Evolutionary conservation across 2,113 vertebrate species (phyloP).

Genomic region (Rousettus leschenaultii): DNA sequence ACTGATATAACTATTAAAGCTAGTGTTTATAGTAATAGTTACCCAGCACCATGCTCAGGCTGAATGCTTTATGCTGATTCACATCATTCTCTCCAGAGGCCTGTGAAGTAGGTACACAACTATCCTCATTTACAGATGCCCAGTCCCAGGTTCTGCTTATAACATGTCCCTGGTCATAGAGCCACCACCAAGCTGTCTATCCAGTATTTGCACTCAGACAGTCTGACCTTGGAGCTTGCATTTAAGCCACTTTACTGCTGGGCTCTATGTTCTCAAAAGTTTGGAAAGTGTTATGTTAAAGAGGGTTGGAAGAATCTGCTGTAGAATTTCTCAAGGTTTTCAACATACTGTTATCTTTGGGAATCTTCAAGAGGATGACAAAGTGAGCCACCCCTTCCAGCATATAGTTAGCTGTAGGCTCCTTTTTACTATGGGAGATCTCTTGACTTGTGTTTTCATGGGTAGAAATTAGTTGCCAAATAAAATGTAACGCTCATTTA

Average conservation of each 20-base stretch:
- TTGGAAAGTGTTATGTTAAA: not conserved
- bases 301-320: not conserved
- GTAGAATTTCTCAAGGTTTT: not conserved
- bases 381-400: not conserved
- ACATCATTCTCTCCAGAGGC: rapidly evolving
- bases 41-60: not conserved
- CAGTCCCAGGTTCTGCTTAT: not conserved
- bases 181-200: not conserved
- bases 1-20: not conserved
- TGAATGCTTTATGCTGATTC: not conserved
- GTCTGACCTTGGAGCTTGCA: not conserved
- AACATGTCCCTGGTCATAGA: not conserved
- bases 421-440: not conserved
- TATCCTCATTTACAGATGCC: too few relatives aligned
- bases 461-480: not conserved
- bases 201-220: not conserved
- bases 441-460: not conserved
- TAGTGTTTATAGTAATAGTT: rapidly evolving
- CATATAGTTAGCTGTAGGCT: rapidly evolving
- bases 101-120: rapidly evolving
- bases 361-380: not conserved
- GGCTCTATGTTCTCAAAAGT: not conserved
- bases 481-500: not conserved
- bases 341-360: not conserved
- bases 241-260: not conserved